Evolutionary conservation across 2,113 vertebrate genomes (phyloP), one percentile per base, ranked within the genome.

Genomic region (Pygoscelis adeliae): DNA sequence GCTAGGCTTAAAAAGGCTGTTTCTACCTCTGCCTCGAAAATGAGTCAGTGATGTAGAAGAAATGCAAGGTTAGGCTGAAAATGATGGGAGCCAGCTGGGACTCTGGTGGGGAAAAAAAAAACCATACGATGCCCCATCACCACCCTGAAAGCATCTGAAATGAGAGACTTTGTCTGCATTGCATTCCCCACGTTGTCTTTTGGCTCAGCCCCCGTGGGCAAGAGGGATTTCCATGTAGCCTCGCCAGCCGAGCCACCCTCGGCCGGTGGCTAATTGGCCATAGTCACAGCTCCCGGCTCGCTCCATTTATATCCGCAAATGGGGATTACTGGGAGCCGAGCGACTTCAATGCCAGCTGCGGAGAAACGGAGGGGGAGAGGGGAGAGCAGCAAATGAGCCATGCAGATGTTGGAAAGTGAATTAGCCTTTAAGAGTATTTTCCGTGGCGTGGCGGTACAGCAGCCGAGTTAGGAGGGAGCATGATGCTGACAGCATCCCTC

Each of bases 401-500:
- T 95, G 93, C 87, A 83, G 93, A 83, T 92, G 95, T 19, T 93
- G 90, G 90, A 36, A 94, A 94, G 95, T 92, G 90, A 97, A 96
- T 97, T 96, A 96, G 90, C 93, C 82, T 90, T 83, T 96, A 83
- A 77, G 83, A 97, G 83, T 74, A 81, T 92, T 95, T 92, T 97
- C 81, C 1, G 1, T 18, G 80, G 94, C 4, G 6, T 83, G 78
- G 84, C 44, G 2, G 79, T 6, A 9, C 22, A 2, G 69, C 79
- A 46, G 92, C 9, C 1, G 73, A 84, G 66, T 90, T 44, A 87
- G 47, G 83, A 84, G 83, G 89, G 93, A 94, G 83, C 78, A 1
- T 5, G 93, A 56, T 94, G 92, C 90, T 92, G 92, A 94, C 85
- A 90, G 88, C 96, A 74, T 69, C 95, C 83, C 85, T 93, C 85